phyloP scores from a whole-genome alignment of 2,888 invertebrate genomes.

The Leucophenga montana region DNA sequence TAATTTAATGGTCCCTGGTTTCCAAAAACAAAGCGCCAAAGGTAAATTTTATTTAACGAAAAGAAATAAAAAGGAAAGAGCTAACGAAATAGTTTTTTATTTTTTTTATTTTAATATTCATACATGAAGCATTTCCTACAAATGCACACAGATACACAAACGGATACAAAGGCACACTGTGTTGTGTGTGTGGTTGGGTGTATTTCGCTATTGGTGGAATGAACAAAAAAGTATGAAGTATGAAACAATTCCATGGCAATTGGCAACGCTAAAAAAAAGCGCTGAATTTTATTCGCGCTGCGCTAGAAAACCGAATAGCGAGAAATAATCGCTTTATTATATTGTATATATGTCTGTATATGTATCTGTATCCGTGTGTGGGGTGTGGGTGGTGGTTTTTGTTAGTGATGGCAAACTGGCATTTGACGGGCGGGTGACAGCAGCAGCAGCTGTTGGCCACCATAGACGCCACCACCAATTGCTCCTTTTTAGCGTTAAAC shows the following conservation, averaged over 20 bases:
- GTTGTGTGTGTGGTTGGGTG: no score
- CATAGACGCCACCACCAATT: no score
- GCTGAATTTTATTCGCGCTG: slow-evolving; percentile 24
- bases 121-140: slow-evolving; percentile 29
- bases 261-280: slow-evolving; percentile 24
- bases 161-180: slow-evolving; percentile 1
- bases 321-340: slow-evolving; percentile 9
- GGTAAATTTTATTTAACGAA: slow-evolving; percentile 54
- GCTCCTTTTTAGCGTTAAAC: neutral
- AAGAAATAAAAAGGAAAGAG: slow-evolving; percentile 39
- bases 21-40: slow-evolving; percentile 42
- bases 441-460: neutral
- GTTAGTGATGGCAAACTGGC: no score
- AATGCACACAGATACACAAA: slow-evolving; percentile 21
- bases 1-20: no score
- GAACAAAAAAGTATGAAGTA: neutral
- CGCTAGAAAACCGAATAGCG: neutral
- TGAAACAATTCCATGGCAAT: slow-evolving; percentile 27
- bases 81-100: slow-evolving; percentile 16
- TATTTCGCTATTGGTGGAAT: no score
- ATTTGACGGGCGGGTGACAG: neutral
- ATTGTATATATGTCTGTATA: slow-evolving; percentile 7
- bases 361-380: neutral
- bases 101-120: slow-evolving; percentile 29
- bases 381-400: neutral